These are phyloP conservation scores for Mionectes macconnelli DNA, from an alignment of 2,113 vertebrate species.

Conservation along the genomic window DNA sequence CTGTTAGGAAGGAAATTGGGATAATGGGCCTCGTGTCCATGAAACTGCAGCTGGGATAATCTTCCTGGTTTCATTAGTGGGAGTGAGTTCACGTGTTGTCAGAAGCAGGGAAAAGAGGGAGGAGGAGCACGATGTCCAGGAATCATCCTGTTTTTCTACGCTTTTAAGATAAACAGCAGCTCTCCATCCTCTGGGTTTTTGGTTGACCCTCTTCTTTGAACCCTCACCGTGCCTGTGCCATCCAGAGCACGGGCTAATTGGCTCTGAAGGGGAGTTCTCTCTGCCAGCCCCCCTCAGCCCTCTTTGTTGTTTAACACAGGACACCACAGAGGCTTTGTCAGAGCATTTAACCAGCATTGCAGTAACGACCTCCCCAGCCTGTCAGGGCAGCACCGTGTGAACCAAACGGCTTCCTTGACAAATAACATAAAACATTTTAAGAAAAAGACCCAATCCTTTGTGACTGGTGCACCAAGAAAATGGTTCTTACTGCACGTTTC, in stretches of 20 bases:
- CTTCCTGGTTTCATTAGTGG: background rate
- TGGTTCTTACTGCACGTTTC: background rate
- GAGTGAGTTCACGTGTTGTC: background rate
- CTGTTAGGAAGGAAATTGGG: background rate
- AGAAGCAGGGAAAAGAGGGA: background rate
- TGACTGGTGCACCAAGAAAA: background rate
- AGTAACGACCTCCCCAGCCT: background rate
- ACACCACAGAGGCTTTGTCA: background rate
- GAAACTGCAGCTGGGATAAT: background rate
- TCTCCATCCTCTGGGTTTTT: background rate
- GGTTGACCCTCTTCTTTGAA: background rate
- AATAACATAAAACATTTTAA: background rate
- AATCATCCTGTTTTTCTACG: background rate
- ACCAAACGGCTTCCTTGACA: background rate
- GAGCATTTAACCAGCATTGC: background rate
- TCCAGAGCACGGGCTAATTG: background rate
- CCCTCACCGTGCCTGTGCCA: rapidly evolving
- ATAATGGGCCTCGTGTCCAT: background rate
- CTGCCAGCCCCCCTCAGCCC: background rate
- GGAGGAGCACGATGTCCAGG: background rate
- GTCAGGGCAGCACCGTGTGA: background rate
- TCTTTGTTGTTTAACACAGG: background rate
- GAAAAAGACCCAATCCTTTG: background rate
- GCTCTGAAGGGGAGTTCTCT: rapidly evolving
- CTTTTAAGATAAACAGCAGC: background rate